Evolutionary conservation across 1,140 invertebrate genomes (phyloP), one percentile per base, ranked within the genome.

Genomic region (Drosophila paulistorum): DNA sequence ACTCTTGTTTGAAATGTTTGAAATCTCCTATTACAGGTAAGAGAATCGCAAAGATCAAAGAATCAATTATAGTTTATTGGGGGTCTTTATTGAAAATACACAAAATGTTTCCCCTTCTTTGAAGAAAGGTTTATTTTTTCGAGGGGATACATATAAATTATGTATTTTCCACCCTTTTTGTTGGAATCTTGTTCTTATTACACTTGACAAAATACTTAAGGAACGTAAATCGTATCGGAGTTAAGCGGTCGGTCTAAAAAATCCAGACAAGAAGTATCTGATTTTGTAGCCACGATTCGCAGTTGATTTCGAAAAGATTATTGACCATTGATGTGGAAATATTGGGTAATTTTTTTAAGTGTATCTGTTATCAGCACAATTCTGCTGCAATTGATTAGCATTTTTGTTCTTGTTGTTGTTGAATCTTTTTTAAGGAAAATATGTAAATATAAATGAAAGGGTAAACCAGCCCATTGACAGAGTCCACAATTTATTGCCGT

Each of bases 401-500:
- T 74, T 68, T 51, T 33, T 39, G n/a, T n/a, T n/a, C n/a, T 20
- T 14, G 45, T 65, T 68, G 60, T 73, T 20, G 39, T 63, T 35
- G 60, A 45, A 73, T 23, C 62, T 74, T 69, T 66, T 66, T 58
- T 51, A 14, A n/a, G 30, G 30, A 26, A 26, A 68, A 70, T 51
- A 51, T 51, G 66, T 70, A 71, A 66, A 80, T 42, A 45, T 65
- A 42, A 30, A 65, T 54, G 74, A 81, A 86, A 79, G 79, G 83
- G 72, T 86, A 79, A 77, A 74, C 70, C 54, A 20, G 17, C 7
- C 61, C 75, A 79, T 71, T 68, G 76, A 71, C 70, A 65, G 68
- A 69, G 65, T 48, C 33, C 45, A 39, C 42, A 77, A 87, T 87
- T 86, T 79, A 86, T 86, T 60, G 35, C 83, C 54, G 55, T 54